These are phyloP conservation scores for Struthidea cinerea DNA, from an alignment of 2,113 vertebrate genomes.

Conservation along the genomic window DNA sequence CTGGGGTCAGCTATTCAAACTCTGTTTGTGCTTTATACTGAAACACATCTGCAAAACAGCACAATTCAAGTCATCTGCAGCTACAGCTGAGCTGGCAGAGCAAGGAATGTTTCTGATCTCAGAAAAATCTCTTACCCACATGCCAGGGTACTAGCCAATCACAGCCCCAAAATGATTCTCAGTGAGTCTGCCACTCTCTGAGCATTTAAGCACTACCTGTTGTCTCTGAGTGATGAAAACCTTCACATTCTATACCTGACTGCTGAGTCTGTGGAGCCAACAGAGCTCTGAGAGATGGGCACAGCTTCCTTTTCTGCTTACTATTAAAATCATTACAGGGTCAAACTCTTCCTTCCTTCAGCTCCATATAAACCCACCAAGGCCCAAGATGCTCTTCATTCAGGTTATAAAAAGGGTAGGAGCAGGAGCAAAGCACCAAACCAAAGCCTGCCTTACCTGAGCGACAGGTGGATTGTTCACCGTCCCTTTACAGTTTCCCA, in stretches of 20 bases:
- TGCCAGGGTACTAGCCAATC: background rate
- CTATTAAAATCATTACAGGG: background rate
- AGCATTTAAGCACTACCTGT: background rate
- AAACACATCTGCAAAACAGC: background rate
- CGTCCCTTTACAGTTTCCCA: constrained; percentile 82
- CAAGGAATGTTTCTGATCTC: background rate
- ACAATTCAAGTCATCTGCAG: background rate
- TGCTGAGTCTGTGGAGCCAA: background rate
- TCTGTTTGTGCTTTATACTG: background rate
- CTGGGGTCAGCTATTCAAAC: background rate
- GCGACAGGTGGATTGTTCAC: constrained; percentile 75
- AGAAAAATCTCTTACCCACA: background rate
- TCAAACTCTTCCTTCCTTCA: background rate
- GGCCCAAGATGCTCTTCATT: background rate
- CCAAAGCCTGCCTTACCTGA: constrained; percentile 78
- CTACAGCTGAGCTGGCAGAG: background rate
- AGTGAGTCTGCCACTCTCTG: background rate
- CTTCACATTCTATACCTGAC: background rate
- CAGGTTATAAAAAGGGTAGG: background rate
- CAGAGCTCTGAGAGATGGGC: background rate
- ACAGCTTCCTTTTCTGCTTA: background rate
- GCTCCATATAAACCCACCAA: background rate
- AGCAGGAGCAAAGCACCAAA: background rate
- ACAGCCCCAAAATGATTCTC: background rate
- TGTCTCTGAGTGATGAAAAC: background rate